phyloP scores from a whole-genome alignment of 2,797 vertebrate species.

The Microchirus variegatus region DNA sequence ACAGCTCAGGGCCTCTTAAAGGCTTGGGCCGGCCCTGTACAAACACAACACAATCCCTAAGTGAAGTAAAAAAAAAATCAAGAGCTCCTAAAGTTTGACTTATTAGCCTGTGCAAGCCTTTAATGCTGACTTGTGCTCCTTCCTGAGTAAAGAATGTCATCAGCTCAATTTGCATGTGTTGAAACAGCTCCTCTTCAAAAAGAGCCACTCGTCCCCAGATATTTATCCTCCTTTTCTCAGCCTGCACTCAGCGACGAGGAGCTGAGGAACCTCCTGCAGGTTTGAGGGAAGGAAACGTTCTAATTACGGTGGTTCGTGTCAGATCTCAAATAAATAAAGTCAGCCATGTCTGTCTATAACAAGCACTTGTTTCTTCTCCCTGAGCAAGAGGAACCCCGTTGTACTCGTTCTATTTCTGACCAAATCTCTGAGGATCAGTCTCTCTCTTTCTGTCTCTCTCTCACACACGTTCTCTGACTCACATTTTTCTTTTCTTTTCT shows the following conservation, averaged over 20 bases:
- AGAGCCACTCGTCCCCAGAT: slow-evolving; percentile 53
- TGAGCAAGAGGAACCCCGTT: slow-evolving; percentile 42
- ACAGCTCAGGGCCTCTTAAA: too few relatives aligned
- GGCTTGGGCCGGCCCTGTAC: too few relatives aligned
- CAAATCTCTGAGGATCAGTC: slow-evolving; percentile 50
- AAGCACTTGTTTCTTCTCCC: slow-evolving; percentile 49
- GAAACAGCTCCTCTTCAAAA: slow-evolving; percentile 50
- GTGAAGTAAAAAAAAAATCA: slow-evolving; percentile 10
- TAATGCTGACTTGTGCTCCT: slow-evolving; percentile 57
- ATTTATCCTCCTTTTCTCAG: slow-evolving; percentile 51
- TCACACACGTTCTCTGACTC: slow-evolving; percentile 34
- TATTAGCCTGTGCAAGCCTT: slow-evolving; percentile 33
- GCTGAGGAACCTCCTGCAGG: slow-evolving; percentile 51
- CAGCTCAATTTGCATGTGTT: slow-evolving; percentile 52
- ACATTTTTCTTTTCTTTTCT: slow-evolving; percentile 42
- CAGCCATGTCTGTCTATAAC: slow-evolving; percentile 46
- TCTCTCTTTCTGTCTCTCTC: slow-evolving; percentile 19
- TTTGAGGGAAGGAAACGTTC: slow-evolving; percentile 49
- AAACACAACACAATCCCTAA: neutral
- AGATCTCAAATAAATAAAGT: slow-evolving; percentile 69
- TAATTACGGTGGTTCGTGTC: slow-evolving; percentile 65
- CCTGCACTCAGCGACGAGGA: slow-evolving; percentile 34
- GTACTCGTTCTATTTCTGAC: slow-evolving; percentile 62
- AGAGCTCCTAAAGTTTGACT: slow-evolving; percentile 43
- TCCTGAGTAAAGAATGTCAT: slow-evolving; percentile 46